Evolutionary conservation across 2,113 vertebrate species (phyloP).

Genomic region (Blennius ocellaris): DNA sequence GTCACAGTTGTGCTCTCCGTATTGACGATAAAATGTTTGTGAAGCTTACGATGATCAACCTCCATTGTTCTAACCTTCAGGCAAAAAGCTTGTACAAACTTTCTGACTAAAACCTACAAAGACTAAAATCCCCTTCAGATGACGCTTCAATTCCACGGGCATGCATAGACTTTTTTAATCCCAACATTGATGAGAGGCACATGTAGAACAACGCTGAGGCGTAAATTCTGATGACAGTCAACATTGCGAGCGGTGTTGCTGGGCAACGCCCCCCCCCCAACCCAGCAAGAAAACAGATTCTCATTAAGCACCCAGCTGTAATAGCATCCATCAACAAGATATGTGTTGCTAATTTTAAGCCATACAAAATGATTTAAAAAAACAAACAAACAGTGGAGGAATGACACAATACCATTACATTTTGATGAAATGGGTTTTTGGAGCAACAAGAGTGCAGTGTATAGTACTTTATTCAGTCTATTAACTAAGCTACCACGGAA

Average conservation of each 20-base stretch:
- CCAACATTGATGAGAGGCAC: neutral
- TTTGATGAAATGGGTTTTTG: neutral
- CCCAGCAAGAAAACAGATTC: neutral
- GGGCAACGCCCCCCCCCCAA: neutral
- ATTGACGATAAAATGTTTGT: too few relatives aligned
- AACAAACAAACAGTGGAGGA: neutral
- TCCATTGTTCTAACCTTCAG: neutral
- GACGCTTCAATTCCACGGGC: neutral
- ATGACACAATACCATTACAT: neutral
- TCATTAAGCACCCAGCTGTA: neutral
- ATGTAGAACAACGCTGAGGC: neutral
- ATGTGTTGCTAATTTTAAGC: neutral
- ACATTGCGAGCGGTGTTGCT: slow-evolving; percentile 2
- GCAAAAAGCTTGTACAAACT: neutral
- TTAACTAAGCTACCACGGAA: too few relatives aligned
- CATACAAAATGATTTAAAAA: neutral
- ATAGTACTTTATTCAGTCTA: too few relatives aligned
- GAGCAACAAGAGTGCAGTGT: too few relatives aligned
- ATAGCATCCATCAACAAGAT: neutral
- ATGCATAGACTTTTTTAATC: neutral
- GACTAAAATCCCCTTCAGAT: neutral
- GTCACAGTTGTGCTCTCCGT: too few relatives aligned
- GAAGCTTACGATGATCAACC: too few relatives aligned
- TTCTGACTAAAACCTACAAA: neutral
- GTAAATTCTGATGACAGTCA: neutral